Percentiles rank a stretch among this genome's conserved stretches.
These are phyloP conservation scores for Buphagus erythrorhynchus DNA, from an alignment of 2,797 vertebrate genomes.

Conservation along the genomic window DNA sequence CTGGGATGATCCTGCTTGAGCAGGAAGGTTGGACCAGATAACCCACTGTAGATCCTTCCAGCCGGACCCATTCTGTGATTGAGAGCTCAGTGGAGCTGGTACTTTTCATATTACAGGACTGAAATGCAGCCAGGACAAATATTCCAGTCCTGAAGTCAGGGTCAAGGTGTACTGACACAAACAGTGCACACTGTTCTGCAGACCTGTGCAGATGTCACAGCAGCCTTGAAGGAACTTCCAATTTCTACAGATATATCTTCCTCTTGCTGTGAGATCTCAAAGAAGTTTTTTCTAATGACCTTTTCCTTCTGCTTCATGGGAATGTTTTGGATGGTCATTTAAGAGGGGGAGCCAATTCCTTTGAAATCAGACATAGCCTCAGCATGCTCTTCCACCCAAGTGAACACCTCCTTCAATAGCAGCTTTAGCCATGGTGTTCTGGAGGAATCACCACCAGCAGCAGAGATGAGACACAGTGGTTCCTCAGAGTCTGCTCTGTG, in stretches of 20 bases:
- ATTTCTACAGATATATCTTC: not conserved
- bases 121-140: not conserved
- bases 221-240: not conserved
- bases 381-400: not conserved
- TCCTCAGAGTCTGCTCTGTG: not conserved
- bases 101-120: not conserved
- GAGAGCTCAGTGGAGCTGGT: not conserved
- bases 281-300: not conserved
- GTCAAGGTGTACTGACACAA: not conserved
- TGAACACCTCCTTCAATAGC: accelerated
- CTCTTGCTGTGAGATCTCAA: not conserved
- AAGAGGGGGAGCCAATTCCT: not conserved
- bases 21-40: not conserved
- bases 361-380: not conserved
- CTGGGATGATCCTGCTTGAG: not conserved
- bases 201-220: not conserved
- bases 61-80: not conserved
- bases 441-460: not conserved
- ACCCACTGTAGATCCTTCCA: not conserved
- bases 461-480: slow-evolving; percentile 5
- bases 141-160: not conserved
- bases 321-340: not conserved
- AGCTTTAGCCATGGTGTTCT: not conserved
- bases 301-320: not conserved
- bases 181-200: not conserved